Base-by-base conservation (phyloP, 2,797 vertebrate species). In the Anguilla anguilla region DNA sequence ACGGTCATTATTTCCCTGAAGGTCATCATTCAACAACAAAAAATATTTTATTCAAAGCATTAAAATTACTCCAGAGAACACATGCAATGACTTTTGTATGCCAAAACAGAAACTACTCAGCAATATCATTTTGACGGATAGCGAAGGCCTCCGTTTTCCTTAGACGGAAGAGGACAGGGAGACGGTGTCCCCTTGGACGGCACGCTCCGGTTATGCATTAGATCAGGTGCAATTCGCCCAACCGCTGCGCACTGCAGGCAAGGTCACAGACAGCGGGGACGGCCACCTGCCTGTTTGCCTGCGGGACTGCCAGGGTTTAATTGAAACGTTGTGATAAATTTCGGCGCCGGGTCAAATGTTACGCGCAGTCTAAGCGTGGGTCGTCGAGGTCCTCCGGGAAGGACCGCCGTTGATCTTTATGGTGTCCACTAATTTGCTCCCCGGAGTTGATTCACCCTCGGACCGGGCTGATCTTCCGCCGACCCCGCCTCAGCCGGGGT, bases 261-360 rank as follows among this genome's bases (percentile, higher is more conserved):
- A 96, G 94, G 95, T 96, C 95, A 96, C 86, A 93, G 90, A 57
- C 85, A 90, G 91, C 85, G 7, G 87, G 74, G 67, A 86, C 88
- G 90, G 90, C 85, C 85, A 92, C 93, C 92, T 93, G 90, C 92
- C 93, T 93, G 89, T 87, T 91, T 93, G 90, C 91, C 92, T 92
- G 89, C 87, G 81, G 86, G 92, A 88, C 94, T 95, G 93, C 93
- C 95, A 96, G 92, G 85, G 94, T 96, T 96, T 97, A 97, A 97
- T 95, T 97, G 95, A 97, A 97, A 96, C 94, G 93, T 95, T 96
- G 95, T 97, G 96, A 98, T 97, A 96, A 96, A 97, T 97, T 95
- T 97, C 94, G 91, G 91, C 91, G 72, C 89, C 88, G 91, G 94
- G 96, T 97, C 96, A 97, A 93, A 97, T 91, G 92, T 96, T 95